phyloP scores from a whole-genome alignment of 1,140 invertebrate genomes.

The Drosophila sucinea region DNA sequence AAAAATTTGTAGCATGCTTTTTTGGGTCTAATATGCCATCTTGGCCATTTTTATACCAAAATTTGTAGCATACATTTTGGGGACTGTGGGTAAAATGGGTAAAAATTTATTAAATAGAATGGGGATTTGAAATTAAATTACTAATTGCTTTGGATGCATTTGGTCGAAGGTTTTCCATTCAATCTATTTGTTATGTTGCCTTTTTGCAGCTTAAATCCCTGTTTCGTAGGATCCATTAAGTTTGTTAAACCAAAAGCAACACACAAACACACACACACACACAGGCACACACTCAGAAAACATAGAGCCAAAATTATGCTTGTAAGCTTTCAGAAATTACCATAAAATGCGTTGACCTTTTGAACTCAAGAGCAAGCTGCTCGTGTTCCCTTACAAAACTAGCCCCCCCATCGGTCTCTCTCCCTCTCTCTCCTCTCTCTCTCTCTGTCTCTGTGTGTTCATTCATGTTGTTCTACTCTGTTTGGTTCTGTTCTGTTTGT shows the following conservation, averaged over 20 bases:
- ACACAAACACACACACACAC: background rate
- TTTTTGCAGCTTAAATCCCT: conserved; percentile 30
- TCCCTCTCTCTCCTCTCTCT: background rate
- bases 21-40: too few species aligned
- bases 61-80: too few species aligned
- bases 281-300: conserved; percentile 16
- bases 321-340: conserved; percentile 61
- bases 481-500: conserved; percentile 14
- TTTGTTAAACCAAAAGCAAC: conserved; percentile 33
- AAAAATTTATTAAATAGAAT: too few species aligned
- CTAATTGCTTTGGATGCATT: background rate
- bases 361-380: conserved; percentile 39
- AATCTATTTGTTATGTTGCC: conserved; percentile 1
- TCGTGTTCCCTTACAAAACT: background rate
- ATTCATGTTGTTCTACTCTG: conserved; percentile 21
- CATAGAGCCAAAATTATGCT: conserved; percentile 60
- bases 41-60: too few species aligned
- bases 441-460: background rate
- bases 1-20: too few species aligned
- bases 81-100: too few species aligned
- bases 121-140: background rate
- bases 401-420: background rate
- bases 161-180: background rate
- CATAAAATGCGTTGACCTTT: conserved; percentile 63
- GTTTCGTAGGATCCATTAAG: conserved; percentile 37